Conservation (phyloP, 2,888 invertebrate species). For the Horisme vitalbata region DNA sequence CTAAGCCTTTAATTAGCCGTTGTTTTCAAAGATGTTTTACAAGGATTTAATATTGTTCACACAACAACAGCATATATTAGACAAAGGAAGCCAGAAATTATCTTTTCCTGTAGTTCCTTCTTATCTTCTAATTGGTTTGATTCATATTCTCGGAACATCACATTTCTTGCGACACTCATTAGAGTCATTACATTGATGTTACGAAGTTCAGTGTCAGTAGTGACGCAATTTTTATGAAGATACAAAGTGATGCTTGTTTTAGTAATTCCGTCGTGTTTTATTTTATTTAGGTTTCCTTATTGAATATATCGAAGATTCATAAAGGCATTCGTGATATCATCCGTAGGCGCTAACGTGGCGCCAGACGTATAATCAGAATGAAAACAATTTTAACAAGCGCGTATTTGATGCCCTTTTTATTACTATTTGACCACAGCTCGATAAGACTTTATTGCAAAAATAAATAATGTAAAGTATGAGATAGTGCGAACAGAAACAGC, state of each 20-base stretch:
- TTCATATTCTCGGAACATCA: conserved; percentile 31
- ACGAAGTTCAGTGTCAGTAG: conserved; percentile 23
- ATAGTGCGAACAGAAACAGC: conserved; percentile 14
- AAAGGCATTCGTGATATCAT: conserved; percentile 15
- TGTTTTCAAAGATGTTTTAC: no score
- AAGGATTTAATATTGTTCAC: no score
- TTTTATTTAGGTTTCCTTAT: no score
- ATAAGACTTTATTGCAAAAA: conserved; percentile 32
- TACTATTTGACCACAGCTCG: conserved; percentile 28
- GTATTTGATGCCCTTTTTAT: conserved; percentile 33
- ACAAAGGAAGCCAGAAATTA: conserved; percentile 30
- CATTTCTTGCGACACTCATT: conserved; percentile 20
- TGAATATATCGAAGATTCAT: conserved; percentile 8
- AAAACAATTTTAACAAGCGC: conserved; percentile 33
- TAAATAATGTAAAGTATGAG: conserved; percentile 26
- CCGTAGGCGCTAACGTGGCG: conserved; percentile 29
- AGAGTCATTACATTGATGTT: conserved; percentile 31
- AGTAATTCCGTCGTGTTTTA: no score
- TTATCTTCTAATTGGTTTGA: conserved; percentile 33
- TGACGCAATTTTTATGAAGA: conserved; percentile 19
- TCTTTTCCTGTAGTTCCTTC: conserved; percentile 29
- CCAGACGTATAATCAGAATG: conserved; percentile 35
- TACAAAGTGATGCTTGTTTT: no score
- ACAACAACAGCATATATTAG: no score
- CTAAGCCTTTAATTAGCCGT: no score